Evolutionary conservation across 2,888 invertebrate genomes (phyloP).

Genomic region (Plutella xylostella): DNA sequence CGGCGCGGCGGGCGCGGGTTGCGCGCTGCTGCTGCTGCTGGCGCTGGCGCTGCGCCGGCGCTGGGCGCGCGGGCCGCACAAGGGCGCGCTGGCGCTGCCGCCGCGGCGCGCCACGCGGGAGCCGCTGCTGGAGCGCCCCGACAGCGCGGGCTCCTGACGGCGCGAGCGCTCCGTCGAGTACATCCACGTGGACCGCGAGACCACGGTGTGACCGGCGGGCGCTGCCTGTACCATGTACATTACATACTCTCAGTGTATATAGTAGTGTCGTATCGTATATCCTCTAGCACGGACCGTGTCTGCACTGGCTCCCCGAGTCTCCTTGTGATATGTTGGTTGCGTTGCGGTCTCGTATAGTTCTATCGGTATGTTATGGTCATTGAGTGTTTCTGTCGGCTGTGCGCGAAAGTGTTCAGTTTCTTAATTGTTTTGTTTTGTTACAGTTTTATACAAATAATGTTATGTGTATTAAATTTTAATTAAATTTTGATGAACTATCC

Average conservation of each 20-base stretch:
- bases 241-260: not conserved
- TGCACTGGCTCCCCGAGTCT: not conserved
- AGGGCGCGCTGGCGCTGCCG: slow-evolving; percentile 47
- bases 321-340: not conserved
- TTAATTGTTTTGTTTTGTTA: not conserved
- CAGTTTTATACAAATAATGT: slow-evolving; percentile 7
- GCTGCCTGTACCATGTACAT: slow-evolving; percentile 18
- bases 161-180: slow-evolving; percentile 91
- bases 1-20: slow-evolving; percentile 70
- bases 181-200: slow-evolving; percentile 93
- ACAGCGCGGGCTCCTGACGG: slow-evolving; percentile 83
- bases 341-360: not conserved
- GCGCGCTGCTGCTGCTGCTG: slow-evolving; percentile 72
- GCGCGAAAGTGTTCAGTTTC: not conserved
- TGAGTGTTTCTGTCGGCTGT: not conserved
- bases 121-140: slow-evolving; percentile 71
- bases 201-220: slow-evolving; percentile 85
- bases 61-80: slow-evolving; percentile 62
- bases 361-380: not conserved
- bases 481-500: slow-evolving; percentile 43
- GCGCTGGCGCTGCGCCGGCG: slow-evolving; percentile 69
- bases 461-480: slow-evolving; percentile 13
- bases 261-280: not conserved
- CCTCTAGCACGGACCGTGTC: not conserved
- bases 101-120: slow-evolving; percentile 76